A percentile compares a stretch with the other conserved stretches of the same genome.
Conservation (phyloP, 2,113 vertebrate genomes). For the Prietella phreatophila region DNA sequence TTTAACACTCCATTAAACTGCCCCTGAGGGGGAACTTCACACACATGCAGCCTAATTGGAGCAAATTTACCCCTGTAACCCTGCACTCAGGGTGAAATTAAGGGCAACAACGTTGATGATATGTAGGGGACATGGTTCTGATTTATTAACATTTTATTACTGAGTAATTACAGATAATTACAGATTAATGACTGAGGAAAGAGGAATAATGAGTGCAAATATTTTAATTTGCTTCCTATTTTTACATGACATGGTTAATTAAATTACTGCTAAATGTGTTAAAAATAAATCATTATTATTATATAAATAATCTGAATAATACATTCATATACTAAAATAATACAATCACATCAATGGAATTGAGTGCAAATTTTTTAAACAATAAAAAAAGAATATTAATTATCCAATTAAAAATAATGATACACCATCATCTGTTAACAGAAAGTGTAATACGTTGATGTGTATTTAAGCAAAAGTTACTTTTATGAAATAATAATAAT, state of each 20-base stretch:
- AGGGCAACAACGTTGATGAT: slow-evolving; percentile 55
- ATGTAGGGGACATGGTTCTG: slow-evolving; percentile 39
- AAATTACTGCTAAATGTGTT: neutral
- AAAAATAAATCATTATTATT: neutral
- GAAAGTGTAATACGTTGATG: neutral
- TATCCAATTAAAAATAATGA: neutral
- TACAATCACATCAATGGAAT: neutral
- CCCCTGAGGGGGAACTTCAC: slow-evolving; percentile 58
- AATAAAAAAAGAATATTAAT: neutral
- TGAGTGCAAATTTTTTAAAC: neutral
- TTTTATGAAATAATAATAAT: neutral
- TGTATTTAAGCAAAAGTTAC: neutral
- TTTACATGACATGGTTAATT: neutral
- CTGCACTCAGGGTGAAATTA: slow-evolving; percentile 29
- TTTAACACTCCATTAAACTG: slow-evolving; percentile 73
- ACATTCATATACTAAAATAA: neutral
- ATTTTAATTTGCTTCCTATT: neutral
- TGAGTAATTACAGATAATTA: slow-evolving; percentile 19
- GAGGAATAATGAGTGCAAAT: neutral
- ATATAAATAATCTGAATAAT: neutral
- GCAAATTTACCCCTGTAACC: slow-evolving; percentile 43
- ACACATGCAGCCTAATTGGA: slow-evolving; percentile 48
- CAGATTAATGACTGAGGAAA: neutral
- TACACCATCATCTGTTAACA: neutral
- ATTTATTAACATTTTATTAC: slow-evolving; percentile 33